Conservation (phyloP, 2,113 vertebrate species). For the Sakesphorus luctuosus region DNA sequence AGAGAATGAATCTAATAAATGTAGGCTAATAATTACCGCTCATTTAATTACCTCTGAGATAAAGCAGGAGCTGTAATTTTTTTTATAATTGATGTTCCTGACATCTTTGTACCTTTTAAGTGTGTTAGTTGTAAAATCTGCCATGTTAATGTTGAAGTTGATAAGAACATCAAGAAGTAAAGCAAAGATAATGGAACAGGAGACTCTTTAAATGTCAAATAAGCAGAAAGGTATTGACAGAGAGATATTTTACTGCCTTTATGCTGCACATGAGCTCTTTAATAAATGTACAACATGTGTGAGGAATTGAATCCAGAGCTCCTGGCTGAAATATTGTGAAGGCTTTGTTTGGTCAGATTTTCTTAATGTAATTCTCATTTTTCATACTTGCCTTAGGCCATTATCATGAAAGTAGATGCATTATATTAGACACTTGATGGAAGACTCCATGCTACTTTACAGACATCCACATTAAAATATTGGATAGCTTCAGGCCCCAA, state of each 20-base stretch:
- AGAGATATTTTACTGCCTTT: slow-evolving; percentile 22
- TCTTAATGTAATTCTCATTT: neutral
- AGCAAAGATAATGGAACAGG: slow-evolving; percentile 53
- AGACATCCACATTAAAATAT: neutral
- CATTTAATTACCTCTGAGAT: slow-evolving; percentile 63
- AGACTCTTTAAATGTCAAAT: slow-evolving; percentile 65
- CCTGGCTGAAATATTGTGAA: neutral
- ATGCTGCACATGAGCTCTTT: slow-evolving; percentile 1
- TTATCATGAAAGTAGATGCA: neutral
- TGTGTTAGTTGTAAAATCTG: slow-evolving; percentile 67
- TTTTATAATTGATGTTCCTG: slow-evolving; percentile 69
- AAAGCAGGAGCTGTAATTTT: slow-evolving; percentile 59
- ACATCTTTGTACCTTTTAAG: slow-evolving; percentile 61
- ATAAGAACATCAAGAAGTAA: slow-evolving; percentile 68
- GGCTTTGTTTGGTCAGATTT: slow-evolving; percentile 30
- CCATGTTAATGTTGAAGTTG: slow-evolving; percentile 49
- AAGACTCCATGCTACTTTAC: neutral
- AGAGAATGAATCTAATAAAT: slow-evolving; percentile 64
- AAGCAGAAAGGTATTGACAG: slow-evolving; percentile 41
- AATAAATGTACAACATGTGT: neutral
- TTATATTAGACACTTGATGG: neutral
- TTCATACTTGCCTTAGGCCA: neutral
- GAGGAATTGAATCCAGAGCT: neutral
- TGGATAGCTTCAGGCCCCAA: neutral
- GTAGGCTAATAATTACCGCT: slow-evolving; percentile 65